Evolutionary conservation across 2,113 vertebrate species (phyloP), one percentile per base, ranked within the genome.

Genomic region (Shinisaurus crocodilurus): DNA sequence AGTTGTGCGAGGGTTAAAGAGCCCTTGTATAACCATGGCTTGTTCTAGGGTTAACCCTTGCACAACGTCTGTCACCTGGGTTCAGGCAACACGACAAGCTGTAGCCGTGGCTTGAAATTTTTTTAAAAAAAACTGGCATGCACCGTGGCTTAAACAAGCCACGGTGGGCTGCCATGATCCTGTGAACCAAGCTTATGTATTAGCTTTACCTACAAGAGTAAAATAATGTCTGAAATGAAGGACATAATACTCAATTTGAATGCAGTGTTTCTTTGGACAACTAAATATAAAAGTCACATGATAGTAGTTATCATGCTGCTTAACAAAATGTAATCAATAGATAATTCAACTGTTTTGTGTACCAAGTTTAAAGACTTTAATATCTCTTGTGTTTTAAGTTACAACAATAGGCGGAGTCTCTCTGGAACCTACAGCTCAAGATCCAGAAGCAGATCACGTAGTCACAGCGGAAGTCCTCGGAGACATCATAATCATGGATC

Each of bases 361-460:
- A 54, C 18, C 27, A 81, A 34, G 1, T 65, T 69, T 77, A 76
- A 80, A 75, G 12, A 0, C 5, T 13, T 0, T 89, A 81, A 90
- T 79, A 20, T 0, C 15, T 92, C 1, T 40, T 77, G 34, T 70
- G 29, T 79, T 84, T 87, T 34, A 91, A 99, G 99, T 97, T 99
- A 99, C 91, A 99, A 99, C 92, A 99, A 98, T 92, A 97, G 99
- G 92, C 97, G 99, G 88, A 99, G 99, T 94, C 97, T 98, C 93
- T 99, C 99, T 0, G 99, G 98, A 92, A 99, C 99, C 0, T 99
- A 98, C 98, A 99, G 99, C 95, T 99, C 99, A 0, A 97, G 98
- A 29, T 99, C 99, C 2, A 98, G 98, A 74, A 99, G 98, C 94
- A 96, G 98, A 87, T 99, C 99, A 25, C 98, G 98, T 96, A 99